A percentile compares a stretch with the other conserved stretches of the same genome.
These are phyloP conservation scores for Mycalesis mineus DNA, from an alignment of 2,888 invertebrate species.

Conservation along the genomic window DNA sequence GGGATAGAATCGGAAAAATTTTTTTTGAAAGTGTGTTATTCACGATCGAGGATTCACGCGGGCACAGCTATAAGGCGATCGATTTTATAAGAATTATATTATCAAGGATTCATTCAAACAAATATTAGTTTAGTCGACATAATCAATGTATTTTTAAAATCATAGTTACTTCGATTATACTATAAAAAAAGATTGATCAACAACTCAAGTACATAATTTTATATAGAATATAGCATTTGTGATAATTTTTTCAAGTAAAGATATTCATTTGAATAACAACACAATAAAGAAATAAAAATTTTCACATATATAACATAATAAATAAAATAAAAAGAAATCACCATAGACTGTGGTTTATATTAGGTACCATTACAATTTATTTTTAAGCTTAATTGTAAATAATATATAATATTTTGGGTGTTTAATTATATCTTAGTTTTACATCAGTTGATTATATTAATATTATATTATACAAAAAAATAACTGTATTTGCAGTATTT, in stretches of 20 bases:
- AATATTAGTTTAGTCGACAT: neutral
- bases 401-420: too few relatives aligned
- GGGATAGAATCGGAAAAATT: too few relatives aligned
- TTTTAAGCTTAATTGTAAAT: too few relatives aligned
- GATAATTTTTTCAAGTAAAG: neutral
- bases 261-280: constrained; percentile 2
- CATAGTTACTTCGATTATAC: too few relatives aligned
- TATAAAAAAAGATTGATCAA: neutral
- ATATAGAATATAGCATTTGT: neutral
- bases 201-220: neutral
- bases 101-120: neutral
- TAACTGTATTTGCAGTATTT: too few relatives aligned
- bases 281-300: neutral
- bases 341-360: neutral
- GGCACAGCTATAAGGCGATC: too few relatives aligned
- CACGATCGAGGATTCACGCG: too few relatives aligned
- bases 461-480: too few relatives aligned
- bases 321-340: neutral
- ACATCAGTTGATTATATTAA: too few relatives aligned
- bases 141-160: neutral
- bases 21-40: too few relatives aligned
- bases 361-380: neutral
- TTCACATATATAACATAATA: neutral
- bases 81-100: neutral
- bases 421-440: too few relatives aligned